phyloP scores from a whole-genome alignment of 2,888 invertebrate species.

The Ctena decussata region DNA sequence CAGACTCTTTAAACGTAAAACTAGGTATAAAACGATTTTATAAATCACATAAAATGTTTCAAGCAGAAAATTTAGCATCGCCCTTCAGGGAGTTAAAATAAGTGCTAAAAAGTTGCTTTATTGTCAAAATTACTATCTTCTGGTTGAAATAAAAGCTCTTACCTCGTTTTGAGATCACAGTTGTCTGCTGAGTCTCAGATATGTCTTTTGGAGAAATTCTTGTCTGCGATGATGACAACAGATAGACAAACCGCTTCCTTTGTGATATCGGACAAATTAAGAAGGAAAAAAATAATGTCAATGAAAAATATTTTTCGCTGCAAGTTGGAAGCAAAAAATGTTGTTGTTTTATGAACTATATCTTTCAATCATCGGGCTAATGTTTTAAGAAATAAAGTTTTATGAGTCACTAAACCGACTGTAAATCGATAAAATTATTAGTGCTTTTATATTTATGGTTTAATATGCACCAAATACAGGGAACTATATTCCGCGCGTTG shows the following conservation, averaged over 20 bases:
- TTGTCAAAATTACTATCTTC: constrained; percentile 7
- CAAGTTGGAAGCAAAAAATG: background rate
- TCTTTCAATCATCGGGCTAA: constrained; percentile 1
- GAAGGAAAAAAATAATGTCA: background rate
- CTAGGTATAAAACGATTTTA: constrained; percentile 17
- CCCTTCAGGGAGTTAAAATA: background rate
- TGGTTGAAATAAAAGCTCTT: background rate
- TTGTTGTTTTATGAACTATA: background rate
- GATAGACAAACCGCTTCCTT: background rate
- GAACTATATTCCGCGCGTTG: background rate
- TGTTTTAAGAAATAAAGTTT: constrained; percentile 14
- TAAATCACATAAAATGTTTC: constrained; percentile 14
- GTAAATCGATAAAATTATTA: constrained; percentile 7
- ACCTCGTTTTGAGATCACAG: background rate
- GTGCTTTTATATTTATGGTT: constrained; percentile 6
- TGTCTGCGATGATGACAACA: background rate
- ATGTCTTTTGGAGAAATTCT: background rate
- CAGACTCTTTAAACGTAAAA: constrained; percentile 6
- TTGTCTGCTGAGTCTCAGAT: background rate
- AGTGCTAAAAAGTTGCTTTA: background rate
- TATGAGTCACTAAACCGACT: background rate
- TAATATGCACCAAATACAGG: constrained; percentile 8
- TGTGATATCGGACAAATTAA: background rate
- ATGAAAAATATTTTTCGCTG: background rate
- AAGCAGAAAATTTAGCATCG: constrained; percentile 12